Evolutionary conservation across 1,140 invertebrate genomes (phyloP).

Genomic region (Polyergus mexicanus): DNA sequence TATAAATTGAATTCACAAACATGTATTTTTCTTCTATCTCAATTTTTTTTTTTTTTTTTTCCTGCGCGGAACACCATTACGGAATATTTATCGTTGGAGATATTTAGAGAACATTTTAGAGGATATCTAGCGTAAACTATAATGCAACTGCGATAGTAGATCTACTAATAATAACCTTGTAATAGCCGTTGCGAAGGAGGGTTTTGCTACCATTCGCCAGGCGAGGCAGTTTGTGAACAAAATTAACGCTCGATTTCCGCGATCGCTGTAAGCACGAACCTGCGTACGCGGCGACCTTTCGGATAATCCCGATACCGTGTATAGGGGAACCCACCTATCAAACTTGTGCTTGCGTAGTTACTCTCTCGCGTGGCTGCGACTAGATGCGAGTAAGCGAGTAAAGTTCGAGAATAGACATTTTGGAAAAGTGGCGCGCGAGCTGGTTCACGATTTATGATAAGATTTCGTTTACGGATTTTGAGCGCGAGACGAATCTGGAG

Average conservation of each 20-base stretch:
- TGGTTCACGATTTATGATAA: conserved; percentile 38
- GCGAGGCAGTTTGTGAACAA: conserved; percentile 52
- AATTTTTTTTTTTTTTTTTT: too few relatives aligned
- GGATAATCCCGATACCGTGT: conserved; percentile 66
- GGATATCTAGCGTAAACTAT: neutral
- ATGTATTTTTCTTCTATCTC: neutral
- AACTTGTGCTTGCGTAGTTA: conserved; percentile 61
- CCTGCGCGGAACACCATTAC: neutral
- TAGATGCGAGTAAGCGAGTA: conserved; percentile 35
- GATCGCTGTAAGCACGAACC: conserved; percentile 46
- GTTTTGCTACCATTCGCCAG: conserved; percentile 11
- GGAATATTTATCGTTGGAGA: neutral
- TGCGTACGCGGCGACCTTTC: conserved; percentile 30
- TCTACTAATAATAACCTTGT: conserved; percentile 17
- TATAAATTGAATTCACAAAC: neutral
- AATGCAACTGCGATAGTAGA: neutral
- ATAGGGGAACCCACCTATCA: conserved; percentile 41
- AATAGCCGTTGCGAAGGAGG: conserved; percentile 16
- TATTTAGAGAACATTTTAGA: neutral
- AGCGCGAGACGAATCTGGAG: neutral
- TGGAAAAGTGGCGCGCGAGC: conserved; percentile 25
- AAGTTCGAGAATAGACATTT: conserved; percentile 59
- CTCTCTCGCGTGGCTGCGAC: conserved; percentile 34
- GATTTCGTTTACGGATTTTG: conserved; percentile 1
- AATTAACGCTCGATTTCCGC: conserved; percentile 61